Evolutionary conservation across 2,888 invertebrate species (phyloP).

Genomic region (Aporophyla lueneburgensis): DNA sequence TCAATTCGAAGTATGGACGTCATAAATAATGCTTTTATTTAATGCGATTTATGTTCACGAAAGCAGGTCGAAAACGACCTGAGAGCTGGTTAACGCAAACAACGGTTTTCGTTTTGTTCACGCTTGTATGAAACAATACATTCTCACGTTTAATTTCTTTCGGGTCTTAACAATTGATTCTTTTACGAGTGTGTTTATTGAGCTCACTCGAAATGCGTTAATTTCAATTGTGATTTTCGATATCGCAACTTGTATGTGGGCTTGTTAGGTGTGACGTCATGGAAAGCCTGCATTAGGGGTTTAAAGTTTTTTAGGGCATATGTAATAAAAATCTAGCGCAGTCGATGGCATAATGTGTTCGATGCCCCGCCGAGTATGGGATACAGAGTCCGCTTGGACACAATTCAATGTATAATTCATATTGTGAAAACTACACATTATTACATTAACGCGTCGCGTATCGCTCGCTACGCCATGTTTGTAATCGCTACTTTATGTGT

Average conservation of each 20-base stretch:
- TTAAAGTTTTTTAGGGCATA: constrained; percentile 59
- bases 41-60: constrained; percentile 87
- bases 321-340: constrained; percentile 69
- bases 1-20: constrained; percentile 81
- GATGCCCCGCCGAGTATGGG: constrained; percentile 76
- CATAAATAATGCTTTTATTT: constrained; percentile 88
- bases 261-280: constrained; percentile 60
- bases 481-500: constrained; percentile 77
- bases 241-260: constrained; percentile 66
- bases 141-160: constrained; percentile 91
- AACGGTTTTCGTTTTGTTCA: constrained; percentile 87
- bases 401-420: constrained; percentile 82
- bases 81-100: constrained; percentile 88
- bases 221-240: constrained; percentile 83
- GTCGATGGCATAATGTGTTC: constrained; percentile 76
- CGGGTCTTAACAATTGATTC: constrained; percentile 88
- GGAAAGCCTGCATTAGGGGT: constrained; percentile 30
- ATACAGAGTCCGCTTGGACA: constrained; percentile 76
- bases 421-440: constrained; percentile 80
- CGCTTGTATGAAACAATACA: constrained; percentile 89
- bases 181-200: constrained; percentile 91
- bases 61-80: constrained; percentile 89
- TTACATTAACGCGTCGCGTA: constrained; percentile 81
- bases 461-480: constrained; percentile 76
- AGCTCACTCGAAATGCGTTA: constrained; percentile 86